Conservation (phyloP, 2,888 invertebrate species). For the Iphiclides podalirius region DNA sequence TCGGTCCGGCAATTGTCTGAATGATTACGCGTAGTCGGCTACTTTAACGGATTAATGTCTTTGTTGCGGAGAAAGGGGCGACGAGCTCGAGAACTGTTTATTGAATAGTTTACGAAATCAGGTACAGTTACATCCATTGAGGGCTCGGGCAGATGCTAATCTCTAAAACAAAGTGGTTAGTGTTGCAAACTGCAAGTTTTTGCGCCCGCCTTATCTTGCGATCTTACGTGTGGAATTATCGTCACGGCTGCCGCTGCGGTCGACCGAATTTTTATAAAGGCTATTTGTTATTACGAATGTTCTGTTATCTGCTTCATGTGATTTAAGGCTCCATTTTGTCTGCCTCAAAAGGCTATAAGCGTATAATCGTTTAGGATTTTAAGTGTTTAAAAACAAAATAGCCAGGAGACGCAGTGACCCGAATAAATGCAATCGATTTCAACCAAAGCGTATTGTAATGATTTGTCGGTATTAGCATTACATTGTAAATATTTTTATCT, state of each 20-base stretch:
- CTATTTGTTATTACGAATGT: constrained; percentile 31
- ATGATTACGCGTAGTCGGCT: constrained; percentile 62
- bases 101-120: constrained; percentile 53
- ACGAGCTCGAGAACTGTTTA: constrained; percentile 39
- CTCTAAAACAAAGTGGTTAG: constrained; percentile 70
- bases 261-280: constrained; percentile 37
- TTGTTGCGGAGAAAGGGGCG: constrained; percentile 41
- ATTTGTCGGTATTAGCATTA: constrained; percentile 7
- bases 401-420: constrained; percentile 5
- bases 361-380: constrained; percentile 31
- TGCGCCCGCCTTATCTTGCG: constrained; percentile 34
- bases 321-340: constrained; percentile 31
- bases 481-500: constrained; percentile 11
- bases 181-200: constrained; percentile 52
- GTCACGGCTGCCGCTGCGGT: constrained; percentile 48
- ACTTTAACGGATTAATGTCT: constrained; percentile 72
- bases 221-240: constrained; percentile 30
- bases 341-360: constrained; percentile 35
- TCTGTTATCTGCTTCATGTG: constrained; percentile 26
- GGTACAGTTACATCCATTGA: constrained; percentile 75
- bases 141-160: constrained; percentile 64
- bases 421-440: constrained; percentile 13
- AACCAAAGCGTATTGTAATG: constrained; percentile 13
- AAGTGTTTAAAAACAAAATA: constrained; percentile 20
- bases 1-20: constrained; percentile 58